Evolutionary conservation across 2,797 vertebrate genomes (phyloP), one percentile per base, ranked within the genome.

Genomic region (Melopsittacus undulatus): DNA sequence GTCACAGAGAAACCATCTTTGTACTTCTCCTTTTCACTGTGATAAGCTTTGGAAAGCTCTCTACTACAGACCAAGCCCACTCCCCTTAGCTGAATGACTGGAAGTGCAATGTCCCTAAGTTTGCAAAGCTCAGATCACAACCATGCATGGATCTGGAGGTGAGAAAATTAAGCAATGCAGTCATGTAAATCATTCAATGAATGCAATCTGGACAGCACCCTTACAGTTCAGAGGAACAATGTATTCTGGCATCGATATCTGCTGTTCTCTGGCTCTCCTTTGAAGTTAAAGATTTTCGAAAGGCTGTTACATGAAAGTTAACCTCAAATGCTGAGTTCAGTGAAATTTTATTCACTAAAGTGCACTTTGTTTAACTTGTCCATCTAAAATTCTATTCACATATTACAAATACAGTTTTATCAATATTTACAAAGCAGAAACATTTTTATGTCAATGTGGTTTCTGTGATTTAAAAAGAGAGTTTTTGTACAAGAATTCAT

Each of bases 391-490:
- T 75, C 36, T 70, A 36, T 72, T 81, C 40, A 70, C 9, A 36
- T 75, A 68, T 63, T 92, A 83, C 18, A 91, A 84, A 87, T 45
- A 64, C 6, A 66, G 13, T 67, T 86, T 73, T 87, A 63, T 76
- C 77, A 84, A 45, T 92, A 84, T 87, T 90, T 92, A 73, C 29
- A 61, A 51, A 84, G 11, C 24, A 78, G 76, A 91, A 92, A 34
- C 2, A n/a, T 82, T 91, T 82, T 89, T 48, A 48, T 40, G 83
- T 14, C 20, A 27, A 22, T 20, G 24, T 46, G 38, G 30, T 88
- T 74, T 76, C 63, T 59, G 26, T 84, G 51, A 70, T 66, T 84
- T 93, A 48, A 45, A 92, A 70, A 77, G n/a, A 77, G 13, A 27
- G 5, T 51, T 67, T 45, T 52, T 18, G 40, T 80, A 38, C 7